Conservation (phyloP, 2,113 vertebrate genomes). For the Ciconia stormi region DNA sequence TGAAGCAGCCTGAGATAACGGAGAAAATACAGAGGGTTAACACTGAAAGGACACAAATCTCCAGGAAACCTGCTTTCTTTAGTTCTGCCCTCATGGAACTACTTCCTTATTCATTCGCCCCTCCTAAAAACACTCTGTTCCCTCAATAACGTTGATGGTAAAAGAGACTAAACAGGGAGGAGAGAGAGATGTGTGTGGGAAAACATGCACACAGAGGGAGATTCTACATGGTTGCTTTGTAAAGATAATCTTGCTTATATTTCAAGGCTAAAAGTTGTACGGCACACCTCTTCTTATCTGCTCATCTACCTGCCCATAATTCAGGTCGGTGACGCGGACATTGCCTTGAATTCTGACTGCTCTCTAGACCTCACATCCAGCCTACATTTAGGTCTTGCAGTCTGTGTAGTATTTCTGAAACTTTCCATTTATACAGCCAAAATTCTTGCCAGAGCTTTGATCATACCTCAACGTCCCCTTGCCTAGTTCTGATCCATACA, state of each 20-base stretch:
- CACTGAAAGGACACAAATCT: neutral
- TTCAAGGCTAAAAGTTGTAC: neutral
- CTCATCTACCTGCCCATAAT: neutral
- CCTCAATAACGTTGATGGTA: fast-evolving
- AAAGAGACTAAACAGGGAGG: neutral
- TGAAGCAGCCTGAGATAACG: neutral
- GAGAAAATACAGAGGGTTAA: neutral
- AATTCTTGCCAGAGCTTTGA: neutral
- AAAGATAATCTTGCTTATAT: neutral
- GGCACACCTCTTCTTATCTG: neutral
- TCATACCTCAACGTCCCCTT: neutral
- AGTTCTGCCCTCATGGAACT: neutral
- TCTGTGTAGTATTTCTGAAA: neutral
- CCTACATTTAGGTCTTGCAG: neutral
- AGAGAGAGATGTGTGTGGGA: neutral
- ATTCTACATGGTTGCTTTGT: neutral
- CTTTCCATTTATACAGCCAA: neutral
- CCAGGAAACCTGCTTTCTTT: neutral
- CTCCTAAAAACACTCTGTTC: neutral
- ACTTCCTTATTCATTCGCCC: neutral
- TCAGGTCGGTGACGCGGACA: neutral
- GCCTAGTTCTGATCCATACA: neutral
- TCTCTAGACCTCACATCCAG: neutral
- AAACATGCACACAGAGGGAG: neutral
- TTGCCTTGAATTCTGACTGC: neutral